Percentiles rank a stretch among this genome's conserved stretches.
Evolutionary conservation across 2,113 vertebrate species (phyloP).

Genomic region (Recurvirostra avosetta): DNA sequence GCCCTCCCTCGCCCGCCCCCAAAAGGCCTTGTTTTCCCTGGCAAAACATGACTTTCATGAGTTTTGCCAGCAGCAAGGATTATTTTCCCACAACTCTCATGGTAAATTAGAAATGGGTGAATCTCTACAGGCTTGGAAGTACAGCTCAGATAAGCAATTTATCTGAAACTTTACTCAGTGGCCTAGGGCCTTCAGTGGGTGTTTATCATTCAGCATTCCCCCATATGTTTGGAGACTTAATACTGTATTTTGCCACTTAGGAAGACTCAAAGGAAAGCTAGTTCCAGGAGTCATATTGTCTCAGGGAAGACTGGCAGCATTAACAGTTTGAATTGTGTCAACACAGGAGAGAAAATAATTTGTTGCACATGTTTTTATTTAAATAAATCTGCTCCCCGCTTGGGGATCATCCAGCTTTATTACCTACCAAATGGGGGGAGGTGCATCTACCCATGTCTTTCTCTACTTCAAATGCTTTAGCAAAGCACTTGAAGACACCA

Average conservation of each 20-base stretch:
- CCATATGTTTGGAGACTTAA: not conserved
- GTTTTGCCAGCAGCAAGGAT: not conserved
- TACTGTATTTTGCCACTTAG: not conserved
- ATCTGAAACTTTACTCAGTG: not conserved
- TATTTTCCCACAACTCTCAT: not conserved
- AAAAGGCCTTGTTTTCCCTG: not conserved
- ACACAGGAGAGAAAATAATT: not conserved
- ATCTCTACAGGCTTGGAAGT: not conserved
- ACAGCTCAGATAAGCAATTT: not conserved
- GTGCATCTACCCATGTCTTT: not conserved
- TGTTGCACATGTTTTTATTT: not conserved
- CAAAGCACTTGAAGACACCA: not conserved
- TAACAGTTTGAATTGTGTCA: not conserved
- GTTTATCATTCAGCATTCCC: not conserved
- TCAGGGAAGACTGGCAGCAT: not conserved
- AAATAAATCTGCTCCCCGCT: not conserved
- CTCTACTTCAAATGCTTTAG: not conserved
- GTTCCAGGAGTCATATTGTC: not conserved
- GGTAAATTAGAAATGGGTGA: not conserved
- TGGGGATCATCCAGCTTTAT: not conserved
- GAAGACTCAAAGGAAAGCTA: not conserved
- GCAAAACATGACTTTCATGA: not conserved
- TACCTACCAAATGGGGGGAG: not conserved
- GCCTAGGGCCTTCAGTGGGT: not conserved
- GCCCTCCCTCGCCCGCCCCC: rapidly evolving